phyloP scores from a whole-genome alignment of 2,888 invertebrate genomes.

The Phlogophora meticulosa region DNA sequence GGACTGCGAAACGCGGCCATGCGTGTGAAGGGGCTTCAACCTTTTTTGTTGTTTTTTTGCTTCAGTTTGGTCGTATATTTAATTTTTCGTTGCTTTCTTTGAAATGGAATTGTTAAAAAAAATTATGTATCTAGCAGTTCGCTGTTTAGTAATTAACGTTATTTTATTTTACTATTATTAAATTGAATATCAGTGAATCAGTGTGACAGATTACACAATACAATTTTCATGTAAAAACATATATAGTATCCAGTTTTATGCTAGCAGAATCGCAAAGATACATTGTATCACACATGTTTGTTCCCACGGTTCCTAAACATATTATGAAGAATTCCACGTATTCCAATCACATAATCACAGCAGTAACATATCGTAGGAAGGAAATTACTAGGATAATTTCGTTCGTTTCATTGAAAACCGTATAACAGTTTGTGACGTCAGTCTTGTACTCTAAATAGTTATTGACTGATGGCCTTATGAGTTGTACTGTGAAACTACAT shows the following conservation, averaged over 20 bases:
- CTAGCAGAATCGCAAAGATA: neutral
- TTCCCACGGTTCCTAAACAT: neutral
- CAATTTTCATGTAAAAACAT: too few species aligned
- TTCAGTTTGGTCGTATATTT: neutral
- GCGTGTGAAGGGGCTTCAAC: slow-evolving; percentile 4
- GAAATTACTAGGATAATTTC: slow-evolving; percentile 53
- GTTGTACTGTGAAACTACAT: slow-evolving; percentile 1
- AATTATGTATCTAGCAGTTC: neutral
- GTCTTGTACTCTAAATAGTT: slow-evolving; percentile 18
- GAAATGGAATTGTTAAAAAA: neutral
- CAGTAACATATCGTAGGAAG: slow-evolving; percentile 36
- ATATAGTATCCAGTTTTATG: too few species aligned
- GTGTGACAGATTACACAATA: too few species aligned
- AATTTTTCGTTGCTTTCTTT: neutral
- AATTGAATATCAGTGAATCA: too few species aligned
- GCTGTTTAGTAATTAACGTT: neutral
- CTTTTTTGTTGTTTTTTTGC: slow-evolving; percentile 11
- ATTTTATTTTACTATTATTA: too few species aligned
- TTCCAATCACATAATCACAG: slow-evolving; percentile 43
- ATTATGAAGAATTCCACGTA: slow-evolving; percentile 45
- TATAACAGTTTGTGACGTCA: slow-evolving; percentile 37
- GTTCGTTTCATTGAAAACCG: slow-evolving; percentile 31
- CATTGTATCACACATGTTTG: slow-evolving; percentile 4
- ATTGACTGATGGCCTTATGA: slow-evolving; percentile 23
- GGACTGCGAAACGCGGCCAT: slow-evolving; percentile 4